These are phyloP conservation scores for Mesoligia furuncula DNA, from an alignment of 2,888 invertebrate species.

Conservation along the genomic window DNA sequence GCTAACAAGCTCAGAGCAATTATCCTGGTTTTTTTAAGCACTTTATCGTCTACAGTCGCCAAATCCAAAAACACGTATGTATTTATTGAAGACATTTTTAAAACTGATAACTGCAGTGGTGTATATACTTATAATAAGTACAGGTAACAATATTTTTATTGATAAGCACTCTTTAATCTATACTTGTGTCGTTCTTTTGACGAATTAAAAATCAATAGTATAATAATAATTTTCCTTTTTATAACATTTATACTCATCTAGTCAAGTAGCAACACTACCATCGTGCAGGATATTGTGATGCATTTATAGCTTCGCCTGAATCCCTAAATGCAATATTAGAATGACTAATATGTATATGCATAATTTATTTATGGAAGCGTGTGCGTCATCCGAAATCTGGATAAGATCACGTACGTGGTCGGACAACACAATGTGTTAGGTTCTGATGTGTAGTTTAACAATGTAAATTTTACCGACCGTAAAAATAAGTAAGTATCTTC, in stretches of 20 bases:
- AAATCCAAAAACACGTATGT: constrained; percentile 35
- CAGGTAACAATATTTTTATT: background rate
- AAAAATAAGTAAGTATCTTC: background rate
- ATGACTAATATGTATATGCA: background rate
- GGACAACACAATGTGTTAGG: background rate
- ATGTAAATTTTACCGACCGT: background rate
- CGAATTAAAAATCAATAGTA: background rate
- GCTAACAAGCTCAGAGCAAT: background rate
- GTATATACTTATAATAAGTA: background rate
- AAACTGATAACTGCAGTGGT: background rate
- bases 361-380: background rate
- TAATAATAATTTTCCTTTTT: background rate
- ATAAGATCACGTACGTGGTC: background rate
- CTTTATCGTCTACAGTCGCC: background rate
- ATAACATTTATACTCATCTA: background rate
- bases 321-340: too few species aligned
- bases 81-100: constrained; percentile 3
- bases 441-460: background rate
- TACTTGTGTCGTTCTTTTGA: background rate
- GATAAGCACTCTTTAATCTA: background rate
- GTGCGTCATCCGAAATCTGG: background rate
- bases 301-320: background rate
- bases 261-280: background rate
- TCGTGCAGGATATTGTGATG: background rate
- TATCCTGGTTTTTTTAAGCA: background rate